Conservation (phyloP, 2,888 invertebrate species). For the Nineta flava region DNA sequence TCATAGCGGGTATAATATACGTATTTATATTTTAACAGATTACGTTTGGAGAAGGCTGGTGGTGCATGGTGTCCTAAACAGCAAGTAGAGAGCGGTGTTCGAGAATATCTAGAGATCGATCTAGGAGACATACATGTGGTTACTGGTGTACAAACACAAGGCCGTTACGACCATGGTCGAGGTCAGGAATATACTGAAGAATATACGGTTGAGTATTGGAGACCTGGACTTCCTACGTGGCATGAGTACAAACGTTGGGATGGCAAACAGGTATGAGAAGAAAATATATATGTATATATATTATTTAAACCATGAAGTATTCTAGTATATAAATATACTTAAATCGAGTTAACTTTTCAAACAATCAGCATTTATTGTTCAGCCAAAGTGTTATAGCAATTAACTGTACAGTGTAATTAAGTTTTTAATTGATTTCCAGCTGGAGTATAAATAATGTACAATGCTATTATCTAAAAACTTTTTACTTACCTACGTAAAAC, state of each 20-base stretch:
- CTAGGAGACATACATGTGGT: constrained; percentile 42
- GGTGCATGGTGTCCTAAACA: constrained; percentile 66
- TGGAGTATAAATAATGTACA: no score
- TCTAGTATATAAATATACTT: no score
- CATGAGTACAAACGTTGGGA: constrained; percentile 46
- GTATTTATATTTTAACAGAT: constrained; percentile 29
- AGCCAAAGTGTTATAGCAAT: no score
- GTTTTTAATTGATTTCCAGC: no score
- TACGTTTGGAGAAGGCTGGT: constrained; percentile 49
- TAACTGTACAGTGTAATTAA: no score
- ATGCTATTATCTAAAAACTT: no score
- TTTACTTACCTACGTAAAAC: no score
- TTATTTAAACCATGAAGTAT: no score
- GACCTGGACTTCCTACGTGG: constrained; percentile 44
- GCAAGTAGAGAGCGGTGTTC: constrained; percentile 42
- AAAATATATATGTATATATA: no score
- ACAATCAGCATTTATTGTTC: no score
- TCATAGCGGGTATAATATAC: not conserved
- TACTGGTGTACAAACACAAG: constrained; percentile 60
- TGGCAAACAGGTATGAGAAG: constrained; percentile 40
- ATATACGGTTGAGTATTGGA: constrained; percentile 52
- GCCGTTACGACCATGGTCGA: constrained; percentile 56
- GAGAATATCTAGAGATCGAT: constrained; percentile 52
- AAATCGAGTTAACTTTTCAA: no score
- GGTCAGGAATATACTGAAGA: constrained; percentile 61